Evolutionary conservation across 2,888 invertebrate species (phyloP), one percentile per base, ranked within the genome.

Genomic region (Polietes domitor): DNA sequence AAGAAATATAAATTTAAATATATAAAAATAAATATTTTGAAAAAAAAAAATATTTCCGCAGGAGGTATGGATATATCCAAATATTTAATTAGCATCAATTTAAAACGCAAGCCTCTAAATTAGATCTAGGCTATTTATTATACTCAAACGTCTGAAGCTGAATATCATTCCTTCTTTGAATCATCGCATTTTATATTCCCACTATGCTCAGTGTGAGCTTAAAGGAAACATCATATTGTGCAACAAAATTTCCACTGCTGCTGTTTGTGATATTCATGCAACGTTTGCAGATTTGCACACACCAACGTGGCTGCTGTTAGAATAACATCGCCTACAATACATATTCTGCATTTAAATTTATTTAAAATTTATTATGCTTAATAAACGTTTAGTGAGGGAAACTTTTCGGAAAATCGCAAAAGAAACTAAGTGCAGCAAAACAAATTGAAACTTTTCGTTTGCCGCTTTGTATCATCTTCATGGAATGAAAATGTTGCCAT

Each of bases 381-480:
- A 61, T 61, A 61, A 61, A 61, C 61, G 61, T 61, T 61, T 61
- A 28, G 61, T 61, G 10, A 26, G 15, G 15, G 2, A 15, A 61
- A 28, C 2, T 61, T 61, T 61, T 28, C 28, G 28, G 2, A 0
- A 24, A 61, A 61, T 32, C 2, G 61, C n/a, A 61, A 61, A 28
- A 61, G n/a, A 15, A 28, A 61, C 28, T 28, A 61, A 61, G 61
- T 32, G 32, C 61, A 61, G n/a, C 4, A 32, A 58, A 58, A 61
- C 1, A 28, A 61, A 28, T 61, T 15, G n/a, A 32, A 15, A 28
- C n/a, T 15, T 61, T 61, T 32, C 28, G 15, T 17, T 37, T n/a
- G 12, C 12, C 17, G n/a, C 26, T 61, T 61, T 61, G 61, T 32
- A 32, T 61, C 32, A 17, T 32, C 17, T 61, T 61, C 17, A n/a